phyloP scores from a whole-genome alignment of 2,888 invertebrate species.

The Philaethria dido region DNA sequence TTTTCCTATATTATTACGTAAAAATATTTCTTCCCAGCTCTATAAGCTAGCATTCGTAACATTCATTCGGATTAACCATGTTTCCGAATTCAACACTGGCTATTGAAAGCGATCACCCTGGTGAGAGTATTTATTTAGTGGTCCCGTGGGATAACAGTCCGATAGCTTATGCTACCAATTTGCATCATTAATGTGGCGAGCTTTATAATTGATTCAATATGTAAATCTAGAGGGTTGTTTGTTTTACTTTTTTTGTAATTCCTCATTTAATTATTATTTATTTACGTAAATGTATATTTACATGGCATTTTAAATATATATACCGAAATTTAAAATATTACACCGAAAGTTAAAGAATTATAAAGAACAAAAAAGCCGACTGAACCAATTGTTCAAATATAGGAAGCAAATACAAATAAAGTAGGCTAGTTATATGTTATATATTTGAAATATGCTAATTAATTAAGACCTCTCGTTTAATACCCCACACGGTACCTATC shows the following conservation, averaged over 20 bases:
- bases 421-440: too few relatives aligned
- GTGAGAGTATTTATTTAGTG: conserved; percentile 66
- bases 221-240: conserved; percentile 55
- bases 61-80: conserved; percentile 47
- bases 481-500: too few relatives aligned
- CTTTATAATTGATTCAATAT: conserved; percentile 71
- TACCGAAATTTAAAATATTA: too few relatives aligned
- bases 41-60: conserved; percentile 36
- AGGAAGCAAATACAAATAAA: too few relatives aligned
- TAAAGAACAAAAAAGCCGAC: too few relatives aligned
- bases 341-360: too few relatives aligned
- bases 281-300: neutral
- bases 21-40: too few relatives aligned
- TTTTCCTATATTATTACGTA: too few relatives aligned
- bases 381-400: too few relatives aligned
- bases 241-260: conserved; percentile 5
- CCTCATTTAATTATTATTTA: neutral
- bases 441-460: too few relatives aligned
- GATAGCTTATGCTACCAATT: conserved; percentile 76
- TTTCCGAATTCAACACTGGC: conserved; percentile 54
- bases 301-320: too few relatives aligned
- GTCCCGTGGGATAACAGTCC: conserved; percentile 62
- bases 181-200: conserved; percentile 72
- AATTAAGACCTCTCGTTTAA: too few relatives aligned
- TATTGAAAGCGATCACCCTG: conserved; percentile 60